These are phyloP conservation scores for Alcis repandata DNA, from an alignment of 2,888 invertebrate genomes.

Conservation along the genomic window DNA sequence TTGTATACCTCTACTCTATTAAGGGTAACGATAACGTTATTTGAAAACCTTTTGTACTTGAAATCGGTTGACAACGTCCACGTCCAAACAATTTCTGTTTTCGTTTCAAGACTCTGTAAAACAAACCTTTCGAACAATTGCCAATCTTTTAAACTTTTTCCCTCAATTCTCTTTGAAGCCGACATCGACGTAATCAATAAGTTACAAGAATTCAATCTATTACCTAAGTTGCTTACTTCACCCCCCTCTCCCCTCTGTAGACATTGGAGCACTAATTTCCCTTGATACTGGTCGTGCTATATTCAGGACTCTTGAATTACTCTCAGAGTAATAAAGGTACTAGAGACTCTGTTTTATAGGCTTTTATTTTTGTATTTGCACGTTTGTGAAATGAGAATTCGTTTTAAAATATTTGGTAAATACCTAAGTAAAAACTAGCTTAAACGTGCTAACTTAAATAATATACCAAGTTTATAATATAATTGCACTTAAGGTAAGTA, in stretches of 20 bases:
- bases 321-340: conserved; percentile 1
- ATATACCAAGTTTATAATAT: too few species aligned
- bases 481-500: too few species aligned
- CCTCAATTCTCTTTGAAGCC: conserved; percentile 7
- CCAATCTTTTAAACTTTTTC: conserved; percentile 9
- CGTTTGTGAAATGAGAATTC: neutral
- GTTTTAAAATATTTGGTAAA: too few species aligned
- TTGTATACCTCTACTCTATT: too few species aligned
- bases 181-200: conserved; percentile 21
- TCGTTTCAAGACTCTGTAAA: neutral
- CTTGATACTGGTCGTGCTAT: conserved; percentile 22
- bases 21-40: too few species aligned
- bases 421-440: too few species aligned
- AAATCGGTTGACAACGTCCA: too few species aligned
- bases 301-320: conserved; percentile 6
- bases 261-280: conserved; percentile 28
- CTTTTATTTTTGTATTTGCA: neutral
- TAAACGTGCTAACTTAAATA: too few species aligned
- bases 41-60: too few species aligned
- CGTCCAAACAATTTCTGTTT: neutral
- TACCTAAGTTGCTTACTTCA: conserved; percentile 4
- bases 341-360: neutral
- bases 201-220: conserved; percentile 20
- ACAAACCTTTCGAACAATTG: neutral
- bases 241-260: conserved; percentile 9